Percentiles rank a stretch among this genome's conserved stretches.
Conservation (phyloP, 2,888 invertebrate genomes). For the Drosophila antonietae region DNA sequence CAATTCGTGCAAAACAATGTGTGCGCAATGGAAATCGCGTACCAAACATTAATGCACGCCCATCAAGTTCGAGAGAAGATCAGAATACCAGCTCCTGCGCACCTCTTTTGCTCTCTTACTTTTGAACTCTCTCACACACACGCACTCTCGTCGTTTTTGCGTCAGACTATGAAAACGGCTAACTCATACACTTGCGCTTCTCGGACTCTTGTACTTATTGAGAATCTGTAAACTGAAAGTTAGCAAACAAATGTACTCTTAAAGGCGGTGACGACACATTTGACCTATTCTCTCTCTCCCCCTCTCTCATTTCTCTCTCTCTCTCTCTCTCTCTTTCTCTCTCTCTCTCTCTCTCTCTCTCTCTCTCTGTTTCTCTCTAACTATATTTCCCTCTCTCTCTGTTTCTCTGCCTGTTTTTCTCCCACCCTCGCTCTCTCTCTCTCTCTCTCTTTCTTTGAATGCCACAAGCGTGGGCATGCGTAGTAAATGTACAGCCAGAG, state of each 20-base stretch:
- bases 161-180: neutral
- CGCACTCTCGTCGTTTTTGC: neutral
- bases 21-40: slow-evolving; percentile 36
- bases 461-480: slow-evolving; percentile 29
- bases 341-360: neutral
- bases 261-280: slow-evolving; percentile 12
- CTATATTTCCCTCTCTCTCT: neutral
- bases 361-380: neutral
- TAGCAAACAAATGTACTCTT: slow-evolving; percentile 9
- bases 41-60: slow-evolving; percentile 67
- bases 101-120: slow-evolving; percentile 3
- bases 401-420: neutral
- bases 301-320: neutral
- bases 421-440: no score
- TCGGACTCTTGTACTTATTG: neutral
- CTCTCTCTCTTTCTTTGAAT: neutral
- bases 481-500: slow-evolving; percentile 9
- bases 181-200: neutral
- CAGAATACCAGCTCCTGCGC: slow-evolving; percentile 5
- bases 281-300: neutral
- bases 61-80: slow-evolving; percentile 33
- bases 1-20: slow-evolving; percentile 56
- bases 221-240: neutral
- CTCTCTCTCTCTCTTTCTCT: neutral
- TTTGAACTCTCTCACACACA: neutral